Base-by-base conservation (phyloP, 2,797 vertebrate genomes). In the Silurus lanzhouensis region DNA sequence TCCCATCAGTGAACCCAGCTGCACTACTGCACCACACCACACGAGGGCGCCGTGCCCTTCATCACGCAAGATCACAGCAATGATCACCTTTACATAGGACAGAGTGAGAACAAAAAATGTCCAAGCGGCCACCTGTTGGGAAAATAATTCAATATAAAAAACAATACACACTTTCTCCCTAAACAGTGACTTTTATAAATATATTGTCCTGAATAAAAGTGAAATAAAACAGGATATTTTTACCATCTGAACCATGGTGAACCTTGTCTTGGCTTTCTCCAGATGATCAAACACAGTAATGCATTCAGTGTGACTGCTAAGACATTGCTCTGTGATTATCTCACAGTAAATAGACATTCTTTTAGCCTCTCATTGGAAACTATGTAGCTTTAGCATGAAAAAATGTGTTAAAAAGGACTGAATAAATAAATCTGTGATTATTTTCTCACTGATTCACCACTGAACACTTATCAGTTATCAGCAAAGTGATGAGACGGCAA, bases 1-100 rank as follows among this genome's bases (percentile, higher is more conserved):
- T 0, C 96, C 96, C 9, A 96, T 20, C 94, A 96, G 93, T 48
- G 96, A 97, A 74, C 96, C 96, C 82, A 96, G 64, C 91, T 97
- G 96, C 88, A 97, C 96, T 84, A 96, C 94, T 0, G 95, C 95
- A 72, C 96, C 96, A 80, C 96, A 97, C 95, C 95, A 96, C 91
- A 97, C 94, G 0, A 97, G 95, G 86, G 96, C 96, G 4, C 94
- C 94, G 92, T 95, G 95, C 17, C 96, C 96, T 86, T 97, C 96
- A 57, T 96, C 95, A 13, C 96, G 93, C 71, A 97, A 89, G 67
- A 96, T 95, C 20, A 96, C 82, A 17, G 95, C 96, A 0, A 96
- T 94, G 83, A 96, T 96, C 90, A 97, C 95, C 88, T 97, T 97
- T 55, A 97, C 96, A 14, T 96, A 96, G 68, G 96, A 96, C 46